These are phyloP conservation scores for Helleia helle DNA, from an alignment of 2,888 invertebrate genomes.

Conservation along the genomic window DNA sequence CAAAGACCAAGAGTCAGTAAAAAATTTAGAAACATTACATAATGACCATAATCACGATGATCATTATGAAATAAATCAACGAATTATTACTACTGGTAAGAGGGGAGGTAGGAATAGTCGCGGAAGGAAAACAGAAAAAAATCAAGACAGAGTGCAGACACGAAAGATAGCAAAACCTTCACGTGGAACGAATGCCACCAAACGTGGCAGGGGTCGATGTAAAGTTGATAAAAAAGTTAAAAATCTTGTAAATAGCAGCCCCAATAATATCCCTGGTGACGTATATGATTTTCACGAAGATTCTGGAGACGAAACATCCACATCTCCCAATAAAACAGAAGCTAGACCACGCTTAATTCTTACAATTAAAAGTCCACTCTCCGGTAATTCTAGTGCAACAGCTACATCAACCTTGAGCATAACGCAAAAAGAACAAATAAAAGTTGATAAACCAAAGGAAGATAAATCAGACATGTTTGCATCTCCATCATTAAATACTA, in stretches of 20 bases:
- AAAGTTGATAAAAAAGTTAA: slow-evolving; percentile 71
- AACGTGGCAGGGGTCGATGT: slow-evolving; percentile 65
- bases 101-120: slow-evolving; percentile 55
- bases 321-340: slow-evolving; percentile 57
- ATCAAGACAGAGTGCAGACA: slow-evolving; percentile 54
- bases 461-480: slow-evolving; percentile 76
- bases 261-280: slow-evolving; percentile 79
- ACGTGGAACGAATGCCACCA: slow-evolving; percentile 42
- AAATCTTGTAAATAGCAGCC: slow-evolving; percentile 58
- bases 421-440: slow-evolving; percentile 46
- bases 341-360: slow-evolving; percentile 83
- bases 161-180: slow-evolving; percentile 58
- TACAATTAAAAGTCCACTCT: slow-evolving; percentile 83
- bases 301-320: slow-evolving; percentile 82
- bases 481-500: slow-evolving; percentile 80
- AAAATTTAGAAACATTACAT: slow-evolving; percentile 23
- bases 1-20: slow-evolving; percentile 16
- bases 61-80: slow-evolving; percentile 27
- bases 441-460: slow-evolving; percentile 49
- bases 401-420: slow-evolving; percentile 56
- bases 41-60: slow-evolving; percentile 29
- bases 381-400: slow-evolving; percentile 50
- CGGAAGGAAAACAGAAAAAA: slow-evolving; percentile 56
- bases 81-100: slow-evolving; percentile 31
- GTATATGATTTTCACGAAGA: slow-evolving; percentile 95